These are phyloP conservation scores for Pelecanus crispus DNA, from an alignment of 2,113 vertebrate genomes.

Conservation along the genomic window DNA sequence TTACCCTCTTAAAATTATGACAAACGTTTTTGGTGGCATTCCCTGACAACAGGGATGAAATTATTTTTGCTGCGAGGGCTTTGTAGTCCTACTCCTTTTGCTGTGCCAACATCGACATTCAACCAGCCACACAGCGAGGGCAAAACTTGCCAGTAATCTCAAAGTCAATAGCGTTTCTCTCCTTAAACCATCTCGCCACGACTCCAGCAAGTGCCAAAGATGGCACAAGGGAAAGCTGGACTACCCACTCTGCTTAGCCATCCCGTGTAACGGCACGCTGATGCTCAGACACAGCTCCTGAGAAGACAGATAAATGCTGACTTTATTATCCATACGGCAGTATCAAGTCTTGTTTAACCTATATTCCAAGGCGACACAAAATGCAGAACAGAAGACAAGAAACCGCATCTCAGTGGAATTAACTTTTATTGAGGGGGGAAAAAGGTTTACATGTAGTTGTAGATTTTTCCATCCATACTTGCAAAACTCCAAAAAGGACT, in stretches of 20 bases:
- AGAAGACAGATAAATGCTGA: not conserved
- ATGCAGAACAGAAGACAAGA: not conserved
- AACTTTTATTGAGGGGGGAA: constrained; percentile 70
- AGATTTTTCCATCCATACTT: constrained; percentile 33
- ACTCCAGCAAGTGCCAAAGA: not conserved
- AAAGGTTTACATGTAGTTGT: constrained; percentile 21
- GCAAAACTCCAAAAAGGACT: constrained; percentile 36
- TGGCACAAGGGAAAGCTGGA: not conserved
- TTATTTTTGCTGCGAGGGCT: not conserved
- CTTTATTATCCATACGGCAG: not conserved
- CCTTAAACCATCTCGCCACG: not conserved
- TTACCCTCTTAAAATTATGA: not conserved
- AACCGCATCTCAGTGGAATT: constrained; percentile 53
- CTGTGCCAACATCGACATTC: not conserved
- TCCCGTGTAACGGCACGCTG: rapidly evolving
- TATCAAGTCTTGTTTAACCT: not conserved
- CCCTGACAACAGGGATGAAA: not conserved
- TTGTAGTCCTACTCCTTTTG: not conserved
- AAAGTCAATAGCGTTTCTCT: not conserved
- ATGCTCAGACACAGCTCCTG: not conserved
- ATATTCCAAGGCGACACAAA: not conserved
- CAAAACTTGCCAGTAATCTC: not conserved
- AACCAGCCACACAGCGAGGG: not conserved
- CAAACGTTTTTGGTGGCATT: not conserved
- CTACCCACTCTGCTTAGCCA: not conserved